A percentile compares a stretch with the other conserved stretches of the same genome.
These are phyloP conservation scores for Bos indicus DNA, from an alignment of 2,113 vertebrate genomes.

Conservation along the genomic window DNA sequence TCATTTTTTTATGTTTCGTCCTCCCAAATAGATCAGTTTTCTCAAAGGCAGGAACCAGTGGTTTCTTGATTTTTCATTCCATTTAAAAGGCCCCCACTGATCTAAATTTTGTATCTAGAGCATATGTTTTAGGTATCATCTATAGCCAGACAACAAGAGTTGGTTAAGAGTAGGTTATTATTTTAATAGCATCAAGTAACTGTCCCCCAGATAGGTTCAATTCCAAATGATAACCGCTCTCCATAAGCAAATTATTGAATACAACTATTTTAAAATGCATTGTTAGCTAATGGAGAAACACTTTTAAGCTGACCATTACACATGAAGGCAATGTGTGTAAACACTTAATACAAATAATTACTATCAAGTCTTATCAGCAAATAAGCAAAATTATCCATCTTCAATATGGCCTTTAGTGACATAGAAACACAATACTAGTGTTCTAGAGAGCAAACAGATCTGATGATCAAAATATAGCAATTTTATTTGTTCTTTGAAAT, in stretches of 20 bases:
- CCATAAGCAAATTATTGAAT: background rate
- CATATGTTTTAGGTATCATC: background rate
- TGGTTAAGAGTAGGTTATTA: background rate
- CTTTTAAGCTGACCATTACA: background rate
- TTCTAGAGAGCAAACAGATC: background rate
- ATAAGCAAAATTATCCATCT: background rate
- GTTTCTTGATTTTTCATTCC: background rate
- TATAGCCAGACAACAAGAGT: background rate
- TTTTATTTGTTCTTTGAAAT: conserved; percentile 20
- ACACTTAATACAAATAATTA: background rate
- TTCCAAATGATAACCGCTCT: background rate
- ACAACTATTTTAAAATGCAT: background rate
- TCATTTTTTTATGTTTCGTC: background rate
- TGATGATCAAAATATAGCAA: background rate
- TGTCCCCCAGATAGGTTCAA: background rate
- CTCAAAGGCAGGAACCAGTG: background rate
- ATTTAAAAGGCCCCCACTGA: background rate
- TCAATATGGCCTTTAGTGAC: background rate
- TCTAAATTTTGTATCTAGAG: background rate
- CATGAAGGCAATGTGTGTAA: background rate
- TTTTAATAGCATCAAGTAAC: background rate
- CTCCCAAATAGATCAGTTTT: background rate
- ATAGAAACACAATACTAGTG: background rate
- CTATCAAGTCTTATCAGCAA: background rate
- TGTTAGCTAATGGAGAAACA: background rate